These are phyloP conservation scores for Amphimallon solstitiale DNA, from an alignment of 2,888 invertebrate species.

Conservation along the genomic window DNA sequence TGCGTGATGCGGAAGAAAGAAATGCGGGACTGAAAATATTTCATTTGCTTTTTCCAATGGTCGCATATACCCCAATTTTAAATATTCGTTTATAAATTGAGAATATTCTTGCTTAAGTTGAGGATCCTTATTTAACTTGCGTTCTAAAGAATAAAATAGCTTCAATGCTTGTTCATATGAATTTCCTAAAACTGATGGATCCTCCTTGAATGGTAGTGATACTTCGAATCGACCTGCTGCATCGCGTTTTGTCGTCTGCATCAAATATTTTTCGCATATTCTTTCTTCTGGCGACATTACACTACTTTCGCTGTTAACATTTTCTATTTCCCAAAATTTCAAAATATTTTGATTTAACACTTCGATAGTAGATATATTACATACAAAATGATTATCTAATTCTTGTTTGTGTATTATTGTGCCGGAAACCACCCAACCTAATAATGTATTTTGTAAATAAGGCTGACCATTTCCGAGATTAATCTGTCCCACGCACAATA, in stretches of 20 bases:
- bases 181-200: background rate
- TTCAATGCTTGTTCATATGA: background rate
- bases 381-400: no score
- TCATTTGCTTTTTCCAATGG: background rate
- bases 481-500: no score
- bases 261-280: constrained; percentile 5
- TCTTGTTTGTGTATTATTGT: no score
- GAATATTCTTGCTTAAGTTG: background rate
- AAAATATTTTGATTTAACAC: no score
- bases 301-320: no score
- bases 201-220: background rate
- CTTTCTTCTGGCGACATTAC: no score
- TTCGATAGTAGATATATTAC: no score
- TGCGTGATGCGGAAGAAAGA: background rate
- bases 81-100: constrained; percentile 1
- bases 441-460: no score
- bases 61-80: background rate
- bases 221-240: constrained; percentile 1
- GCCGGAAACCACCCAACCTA: no score
- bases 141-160: constrained; percentile 8
- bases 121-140: background rate
- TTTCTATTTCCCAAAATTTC: no score
- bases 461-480: no score
- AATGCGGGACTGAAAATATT: background rate
- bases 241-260: background rate